These are phyloP conservation scores for Protonemura montana DNA, from an alignment of 2,888 invertebrate genomes.

Conservation along the genomic window DNA sequence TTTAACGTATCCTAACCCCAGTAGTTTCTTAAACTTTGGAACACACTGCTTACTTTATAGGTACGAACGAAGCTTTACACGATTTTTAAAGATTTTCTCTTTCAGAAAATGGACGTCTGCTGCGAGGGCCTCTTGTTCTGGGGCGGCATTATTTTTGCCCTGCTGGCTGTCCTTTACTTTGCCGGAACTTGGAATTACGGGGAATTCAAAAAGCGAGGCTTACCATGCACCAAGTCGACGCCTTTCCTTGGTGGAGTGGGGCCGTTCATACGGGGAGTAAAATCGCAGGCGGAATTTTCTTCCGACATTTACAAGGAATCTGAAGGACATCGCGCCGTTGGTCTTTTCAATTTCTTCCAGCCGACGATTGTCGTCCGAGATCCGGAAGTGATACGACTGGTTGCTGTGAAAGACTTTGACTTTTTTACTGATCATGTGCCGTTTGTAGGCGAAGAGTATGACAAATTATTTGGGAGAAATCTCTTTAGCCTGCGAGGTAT, in stretches of 20 bases:
- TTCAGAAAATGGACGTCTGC: neutral
- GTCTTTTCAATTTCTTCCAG: conserved; percentile 31
- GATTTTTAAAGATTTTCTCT: no score
- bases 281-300: conserved; percentile 19
- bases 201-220: neutral
- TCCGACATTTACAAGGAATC: conserved; percentile 25
- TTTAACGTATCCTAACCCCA: no score
- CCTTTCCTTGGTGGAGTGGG: neutral
- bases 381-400: conserved; percentile 41
- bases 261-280: neutral
- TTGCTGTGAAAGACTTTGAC: conserved; percentile 52
- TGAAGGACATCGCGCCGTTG: conserved; percentile 21
- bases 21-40: no score
- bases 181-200: neutral
- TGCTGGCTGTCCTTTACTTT: neutral
- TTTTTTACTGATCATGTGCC: conserved; percentile 54
- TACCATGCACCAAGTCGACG: neutral
- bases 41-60: no score
- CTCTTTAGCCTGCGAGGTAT: conserved; percentile 53
- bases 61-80: no score
- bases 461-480: conserved; percentile 53
- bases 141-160: neutral
- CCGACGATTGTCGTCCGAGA: conserved; percentile 27
- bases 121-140: neutral
- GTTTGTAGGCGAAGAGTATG: conserved; percentile 50